Evolutionary conservation across 2,888 invertebrate genomes (phyloP).

Genomic region (Drosophila demipolita): DNA sequence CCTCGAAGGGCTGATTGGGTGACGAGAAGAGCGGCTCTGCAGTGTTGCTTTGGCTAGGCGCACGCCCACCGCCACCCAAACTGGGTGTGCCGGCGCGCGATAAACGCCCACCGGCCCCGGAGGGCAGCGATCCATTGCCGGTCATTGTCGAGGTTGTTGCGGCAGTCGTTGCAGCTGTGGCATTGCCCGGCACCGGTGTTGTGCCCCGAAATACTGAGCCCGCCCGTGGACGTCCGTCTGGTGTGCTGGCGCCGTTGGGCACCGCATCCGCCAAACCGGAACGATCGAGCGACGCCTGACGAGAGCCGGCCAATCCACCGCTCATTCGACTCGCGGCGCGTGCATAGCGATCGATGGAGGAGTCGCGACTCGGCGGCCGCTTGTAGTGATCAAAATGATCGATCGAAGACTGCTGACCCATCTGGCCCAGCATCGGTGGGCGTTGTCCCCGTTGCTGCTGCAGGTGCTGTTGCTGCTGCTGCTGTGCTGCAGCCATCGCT

Average conservation of each 20-base stretch:
- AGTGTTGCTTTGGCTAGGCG: constrained; percentile 79
- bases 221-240: constrained; percentile 85
- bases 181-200: constrained; percentile 78
- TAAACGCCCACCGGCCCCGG: constrained; percentile 82
- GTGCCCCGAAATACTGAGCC: constrained; percentile 86
- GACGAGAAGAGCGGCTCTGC: constrained; percentile 85
- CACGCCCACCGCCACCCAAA: constrained; percentile 80
- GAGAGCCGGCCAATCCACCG: constrained; percentile 87
- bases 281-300: constrained; percentile 92
- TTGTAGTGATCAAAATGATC: constrained; percentile 98
- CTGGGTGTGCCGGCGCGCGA: constrained; percentile 86
- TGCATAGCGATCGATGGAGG: constrained; percentile 93
- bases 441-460: constrained; percentile 85
- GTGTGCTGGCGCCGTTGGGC: constrained; percentile 62
- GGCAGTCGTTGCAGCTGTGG: constrained; percentile 29
- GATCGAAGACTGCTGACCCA: constrained; percentile 88
- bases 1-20: constrained; percentile 90
- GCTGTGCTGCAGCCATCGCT: constrained; percentile 71
- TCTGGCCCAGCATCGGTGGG: constrained; percentile 86
- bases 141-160: constrained; percentile 81
- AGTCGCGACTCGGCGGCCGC: constrained; percentile 94
- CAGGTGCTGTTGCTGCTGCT: constrained; percentile 65
- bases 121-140: constrained; percentile 89
- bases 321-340: constrained; percentile 88
- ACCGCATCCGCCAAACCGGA: constrained; percentile 80